Percentiles rank a stretch among this genome's conserved stretches.
Conservation (phyloP, 2,888 invertebrate genomes). For the Nomada lathburiana region DNA sequence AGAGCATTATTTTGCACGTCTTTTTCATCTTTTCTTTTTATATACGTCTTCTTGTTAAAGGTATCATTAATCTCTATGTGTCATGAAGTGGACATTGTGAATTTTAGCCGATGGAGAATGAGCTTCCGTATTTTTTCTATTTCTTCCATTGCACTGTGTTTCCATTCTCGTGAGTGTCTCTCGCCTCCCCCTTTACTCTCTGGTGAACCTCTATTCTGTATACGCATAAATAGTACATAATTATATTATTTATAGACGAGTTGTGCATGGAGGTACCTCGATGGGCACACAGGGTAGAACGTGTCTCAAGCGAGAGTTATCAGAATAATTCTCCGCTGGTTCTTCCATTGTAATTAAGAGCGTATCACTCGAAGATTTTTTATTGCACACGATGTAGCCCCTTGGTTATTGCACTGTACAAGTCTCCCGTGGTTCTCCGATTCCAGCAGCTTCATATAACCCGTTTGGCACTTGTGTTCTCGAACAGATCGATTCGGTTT, state of each 20-base stretch:
- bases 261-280: constrained; percentile 79
- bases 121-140: constrained; percentile 25
- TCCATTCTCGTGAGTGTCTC: constrained; percentile 38
- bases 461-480: constrained; percentile 50
- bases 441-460: constrained; percentile 33
- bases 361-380: constrained; percentile 48
- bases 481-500: constrained; percentile 18
- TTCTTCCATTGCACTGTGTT: constrained; percentile 10
- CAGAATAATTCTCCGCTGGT: neutral
- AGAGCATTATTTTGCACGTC: constrained; percentile 41
- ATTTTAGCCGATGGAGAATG: constrained; percentile 63
- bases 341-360: constrained; percentile 21
- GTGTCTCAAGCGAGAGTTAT: constrained; percentile 12
- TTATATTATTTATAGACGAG: constrained; percentile 79
- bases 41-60: constrained; percentile 44
- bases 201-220: constrained; percentile 56
- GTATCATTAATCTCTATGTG: constrained; percentile 65
- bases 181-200: neutral
- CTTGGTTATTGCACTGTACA: constrained; percentile 52
- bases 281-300: constrained; percentile 54
- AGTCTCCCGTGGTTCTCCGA: constrained; percentile 27
- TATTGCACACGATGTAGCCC: constrained; percentile 57
- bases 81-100: constrained; percentile 67
- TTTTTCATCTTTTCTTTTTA: constrained; percentile 1
- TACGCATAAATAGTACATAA: constrained; percentile 78